Evolutionary conservation across 2,113 vertebrate species (phyloP), one percentile per base, ranked within the genome.

Genomic region (Gadus macrocephalus): DNA sequence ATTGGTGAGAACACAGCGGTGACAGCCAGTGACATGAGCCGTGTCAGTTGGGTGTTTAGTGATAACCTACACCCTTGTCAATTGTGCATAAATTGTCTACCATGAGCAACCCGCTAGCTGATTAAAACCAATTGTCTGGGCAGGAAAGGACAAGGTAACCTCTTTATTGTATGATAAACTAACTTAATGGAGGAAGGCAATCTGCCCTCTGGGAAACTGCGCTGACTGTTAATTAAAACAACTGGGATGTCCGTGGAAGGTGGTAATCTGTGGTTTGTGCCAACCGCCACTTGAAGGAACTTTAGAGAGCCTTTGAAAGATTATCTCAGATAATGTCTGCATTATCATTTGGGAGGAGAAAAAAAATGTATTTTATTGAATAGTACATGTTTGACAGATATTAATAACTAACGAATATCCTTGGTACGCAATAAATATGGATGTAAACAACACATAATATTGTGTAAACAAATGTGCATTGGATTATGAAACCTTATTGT

Each of bases 61-160:
- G 87, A 91, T 86, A 92, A 86, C 86, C 88, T 83, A 77, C 88
- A 86, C 84, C 84, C 85, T 83, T 91, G 88, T 90, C 88, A 90
- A 89, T 90, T 87, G 86, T 83, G 88, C 90, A 92, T 91, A 90
- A 92, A 91, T 92, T 85, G 90, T 87, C 87, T 89, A 74, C 78
- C 81, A 79, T 80, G 87, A 89, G 89, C 91, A 86, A 83, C 85
- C 85, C 86, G 81, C 85, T 87, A 88, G 81, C 89, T 92, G 92
- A 93, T 93, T 93, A 91, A 92, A 91, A 91, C 85, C 90, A 90
- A 91, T 90, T 90, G 90, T 91, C 89, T 91, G 84, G 83, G 79
- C 86, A 86, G 81, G 75, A 85, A 91, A 92, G 91, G 91, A 92
- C 91, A 89, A 91, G 84, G 87, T 87, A 89, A 89, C 80, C 89